Conservation (phyloP, 2,888 invertebrate species). For the Frankliniella fusca region DNA sequence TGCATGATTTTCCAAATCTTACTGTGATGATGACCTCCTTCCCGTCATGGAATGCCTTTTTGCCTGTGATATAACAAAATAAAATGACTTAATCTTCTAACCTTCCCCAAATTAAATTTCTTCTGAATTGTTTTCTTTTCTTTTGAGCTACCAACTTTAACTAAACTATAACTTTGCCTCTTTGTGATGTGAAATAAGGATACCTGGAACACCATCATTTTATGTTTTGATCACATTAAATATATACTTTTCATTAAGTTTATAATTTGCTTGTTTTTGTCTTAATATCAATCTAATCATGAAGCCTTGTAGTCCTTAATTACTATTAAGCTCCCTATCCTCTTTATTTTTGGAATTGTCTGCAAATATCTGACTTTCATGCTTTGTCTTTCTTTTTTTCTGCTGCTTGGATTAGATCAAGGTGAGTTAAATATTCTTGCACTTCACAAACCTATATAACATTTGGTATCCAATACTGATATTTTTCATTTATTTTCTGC, state of each 20-base stretch:
- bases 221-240: too few relatives aligned
- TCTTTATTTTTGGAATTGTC: background rate
- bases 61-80: too few relatives aligned
- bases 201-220: too few relatives aligned
- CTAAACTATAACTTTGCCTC: too few relatives aligned
- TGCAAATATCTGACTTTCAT: background rate
- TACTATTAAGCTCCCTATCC: background rate
- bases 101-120: too few relatives aligned
- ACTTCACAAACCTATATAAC: background rate
- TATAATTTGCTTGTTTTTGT: background rate
- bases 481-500: conserved; percentile 38
- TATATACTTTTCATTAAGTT: too few relatives aligned
- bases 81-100: too few relatives aligned
- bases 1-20: background rate
- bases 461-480: background rate
- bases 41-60: too few relatives aligned
- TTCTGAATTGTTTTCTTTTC: too few relatives aligned
- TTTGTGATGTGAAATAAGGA: too few relatives aligned
- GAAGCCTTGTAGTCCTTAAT: background rate
- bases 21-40: too few relatives aligned
- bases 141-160: too few relatives aligned
- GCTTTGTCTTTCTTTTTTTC: background rate
- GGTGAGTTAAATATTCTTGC: conserved; percentile 29
- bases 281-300: background rate
- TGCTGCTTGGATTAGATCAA: background rate